phyloP scores from a whole-genome alignment of 2,797 vertebrate species.

The Darevskia nairensis region DNA sequence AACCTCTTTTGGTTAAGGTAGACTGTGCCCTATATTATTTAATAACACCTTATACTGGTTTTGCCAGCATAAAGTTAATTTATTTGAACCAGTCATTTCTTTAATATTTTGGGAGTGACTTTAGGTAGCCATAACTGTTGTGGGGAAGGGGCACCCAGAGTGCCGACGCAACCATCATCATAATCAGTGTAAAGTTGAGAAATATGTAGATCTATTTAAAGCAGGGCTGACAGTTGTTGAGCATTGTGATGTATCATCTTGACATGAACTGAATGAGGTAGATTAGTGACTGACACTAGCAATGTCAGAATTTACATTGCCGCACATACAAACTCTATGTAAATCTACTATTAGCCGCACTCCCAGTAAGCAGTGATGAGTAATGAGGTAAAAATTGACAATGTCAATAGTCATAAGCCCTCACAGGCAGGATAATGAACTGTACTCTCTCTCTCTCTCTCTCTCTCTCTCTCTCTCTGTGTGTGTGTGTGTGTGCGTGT shows the following conservation, averaged over 20 bases:
- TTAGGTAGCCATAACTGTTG: conserved; percentile 4
- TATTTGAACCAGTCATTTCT: conserved; percentile 38
- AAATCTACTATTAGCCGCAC: conserved; percentile 78
- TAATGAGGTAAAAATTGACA: conserved; percentile 87
- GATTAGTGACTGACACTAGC: conserved; percentile 84
- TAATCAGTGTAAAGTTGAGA: conserved; percentile 59
- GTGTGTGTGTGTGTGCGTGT: too few species aligned
- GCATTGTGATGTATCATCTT: conserved; percentile 83
- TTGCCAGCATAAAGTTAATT: conserved; percentile 1
- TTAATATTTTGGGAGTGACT: conserved; percentile 55
- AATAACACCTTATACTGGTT: conserved; percentile 13
- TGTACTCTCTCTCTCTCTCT: neutral
- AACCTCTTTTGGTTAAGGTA: neutral
- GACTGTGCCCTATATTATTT: neutral
- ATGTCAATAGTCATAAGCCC: conserved; percentile 89
- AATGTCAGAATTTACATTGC: conserved; percentile 83
- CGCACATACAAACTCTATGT: conserved; percentile 76
- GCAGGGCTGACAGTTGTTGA: conserved; percentile 84
- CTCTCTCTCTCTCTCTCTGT: too few species aligned
- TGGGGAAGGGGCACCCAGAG: neutral
- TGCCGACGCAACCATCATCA: conserved; percentile 35
- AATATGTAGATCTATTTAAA: conserved; percentile 85
- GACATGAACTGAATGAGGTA: conserved; percentile 88
- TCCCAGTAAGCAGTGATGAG: conserved; percentile 86
- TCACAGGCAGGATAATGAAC: conserved; percentile 86